Conservation (phyloP, 2,888 invertebrate genomes). For the Tanypteryx hageni region DNA sequence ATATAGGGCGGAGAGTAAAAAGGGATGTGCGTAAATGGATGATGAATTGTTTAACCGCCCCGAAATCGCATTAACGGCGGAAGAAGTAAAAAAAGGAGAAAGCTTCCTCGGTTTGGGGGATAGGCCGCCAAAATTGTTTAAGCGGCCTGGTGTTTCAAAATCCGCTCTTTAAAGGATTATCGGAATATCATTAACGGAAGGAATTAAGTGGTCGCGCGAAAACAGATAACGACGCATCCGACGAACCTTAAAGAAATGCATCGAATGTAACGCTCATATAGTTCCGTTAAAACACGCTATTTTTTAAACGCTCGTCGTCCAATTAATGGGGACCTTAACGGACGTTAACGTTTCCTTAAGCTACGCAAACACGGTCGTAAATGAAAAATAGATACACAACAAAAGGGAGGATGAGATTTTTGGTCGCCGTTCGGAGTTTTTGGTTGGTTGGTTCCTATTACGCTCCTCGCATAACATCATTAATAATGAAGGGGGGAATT, state of each 20-base stretch:
- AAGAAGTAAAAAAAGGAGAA: neutral
- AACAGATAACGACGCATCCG: neutral
- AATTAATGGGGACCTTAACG: neutral
- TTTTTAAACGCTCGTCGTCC: neutral
- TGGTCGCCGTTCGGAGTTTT: too few relatives aligned
- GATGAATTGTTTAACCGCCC: neutral
- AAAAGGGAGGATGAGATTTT: too few relatives aligned
- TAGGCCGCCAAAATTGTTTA: neutral
- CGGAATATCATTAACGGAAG: neutral
- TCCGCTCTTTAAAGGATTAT: slow-evolving; percentile 13
- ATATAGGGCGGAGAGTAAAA: neutral
- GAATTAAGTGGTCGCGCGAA: neutral
- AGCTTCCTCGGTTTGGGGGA: neutral
- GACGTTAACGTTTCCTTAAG: neutral
- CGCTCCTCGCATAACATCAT: too few relatives aligned
- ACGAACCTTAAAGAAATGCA: neutral
- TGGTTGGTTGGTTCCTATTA: too few relatives aligned
- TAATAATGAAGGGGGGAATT: too few relatives aligned
- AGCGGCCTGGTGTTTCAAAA: neutral
- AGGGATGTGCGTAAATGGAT: neutral
- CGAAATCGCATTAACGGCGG: neutral
- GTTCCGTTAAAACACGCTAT: too few relatives aligned
- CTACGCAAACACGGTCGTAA: too few relatives aligned
- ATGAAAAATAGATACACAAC: too few relatives aligned
- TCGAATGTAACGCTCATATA: too few relatives aligned